A percentile compares a stretch with the other conserved stretches of the same genome.
These are phyloP conservation scores for Cephus spinipes DNA, from an alignment of 2,888 invertebrate genomes.

Conservation along the genomic window DNA sequence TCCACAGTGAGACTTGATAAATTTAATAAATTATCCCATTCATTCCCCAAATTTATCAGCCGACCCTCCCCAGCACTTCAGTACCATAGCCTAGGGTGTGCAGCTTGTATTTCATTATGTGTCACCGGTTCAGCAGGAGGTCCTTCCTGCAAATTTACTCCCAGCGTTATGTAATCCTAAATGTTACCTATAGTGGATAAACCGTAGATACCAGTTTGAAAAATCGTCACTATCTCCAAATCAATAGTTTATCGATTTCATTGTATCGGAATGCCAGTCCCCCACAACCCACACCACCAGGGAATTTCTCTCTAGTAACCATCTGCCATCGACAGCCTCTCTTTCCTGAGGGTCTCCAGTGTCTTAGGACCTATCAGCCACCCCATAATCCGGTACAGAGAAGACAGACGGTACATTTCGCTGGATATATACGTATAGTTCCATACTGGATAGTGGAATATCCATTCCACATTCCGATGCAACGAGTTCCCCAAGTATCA, in stretches of 20 bases:
- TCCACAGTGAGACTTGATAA: constrained; percentile 41
- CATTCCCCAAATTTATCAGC: constrained; percentile 55
- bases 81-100: constrained; percentile 20
- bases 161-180: background rate
- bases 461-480: constrained; percentile 1
- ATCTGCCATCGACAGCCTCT: constrained; percentile 60
- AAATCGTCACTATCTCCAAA: background rate
- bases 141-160: constrained; percentile 8
- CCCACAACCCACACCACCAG: constrained; percentile 37
- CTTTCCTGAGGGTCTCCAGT: constrained; percentile 31
- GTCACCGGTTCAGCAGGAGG: constrained; percentile 24
- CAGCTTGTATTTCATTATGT: constrained; percentile 48
- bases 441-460: background rate
- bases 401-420: background rate
- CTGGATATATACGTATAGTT: background rate
- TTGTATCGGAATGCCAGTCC: constrained; percentile 30
- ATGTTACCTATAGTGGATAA: background rate
- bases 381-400: background rate
- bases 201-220: background rate
- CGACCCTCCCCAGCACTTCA: constrained; percentile 16
- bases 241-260: constrained; percentile 53
- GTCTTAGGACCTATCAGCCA: background rate
- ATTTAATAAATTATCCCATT: constrained; percentile 57
- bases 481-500: constrained; percentile 4
- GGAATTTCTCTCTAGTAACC: constrained; percentile 59